Evolutionary conservation across 1,140 invertebrate species (phyloP).

Genomic region (Penaeus chinensis): DNA sequence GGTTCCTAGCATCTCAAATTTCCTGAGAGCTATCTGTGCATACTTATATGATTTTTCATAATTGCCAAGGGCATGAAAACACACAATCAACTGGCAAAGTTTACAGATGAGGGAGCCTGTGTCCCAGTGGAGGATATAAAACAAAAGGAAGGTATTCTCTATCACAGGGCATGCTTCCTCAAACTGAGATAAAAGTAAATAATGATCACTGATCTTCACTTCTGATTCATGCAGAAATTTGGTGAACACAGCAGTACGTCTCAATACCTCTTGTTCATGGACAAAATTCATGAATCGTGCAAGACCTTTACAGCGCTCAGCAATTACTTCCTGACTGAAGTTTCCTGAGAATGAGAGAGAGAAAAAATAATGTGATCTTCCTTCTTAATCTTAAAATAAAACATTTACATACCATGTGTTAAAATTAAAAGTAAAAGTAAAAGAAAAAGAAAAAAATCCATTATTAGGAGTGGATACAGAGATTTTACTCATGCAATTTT

Average conservation of each 20-base stretch:
- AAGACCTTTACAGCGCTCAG: constrained; percentile 45
- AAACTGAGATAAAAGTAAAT: constrained; percentile 47
- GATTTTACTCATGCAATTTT: too few species aligned
- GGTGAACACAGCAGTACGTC: constrained; percentile 51
- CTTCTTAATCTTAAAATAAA: too few species aligned
- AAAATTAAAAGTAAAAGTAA: neutral
- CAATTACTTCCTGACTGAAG: constrained; percentile 49
- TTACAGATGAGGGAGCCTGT: constrained; percentile 38
- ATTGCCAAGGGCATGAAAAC: constrained; percentile 31
- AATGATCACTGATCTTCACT: constrained; percentile 30
- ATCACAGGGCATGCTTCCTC: constrained; percentile 48
- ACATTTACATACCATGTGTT: neutral
- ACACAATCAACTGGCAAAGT: constrained; percentile 43
- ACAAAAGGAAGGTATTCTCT: constrained; percentile 40
- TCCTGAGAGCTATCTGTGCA: constrained; percentile 33
- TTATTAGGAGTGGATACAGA: too few species aligned
- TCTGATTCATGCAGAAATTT: constrained; percentile 43
- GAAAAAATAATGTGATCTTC: neutral
- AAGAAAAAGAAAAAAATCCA: neutral
- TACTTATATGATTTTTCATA: constrained; percentile 25
- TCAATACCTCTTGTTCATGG: constrained; percentile 35
- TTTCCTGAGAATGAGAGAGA: constrained; percentile 29
- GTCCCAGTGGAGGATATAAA: constrained; percentile 43
- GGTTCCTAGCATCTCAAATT: constrained; percentile 36
- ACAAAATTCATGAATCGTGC: constrained; percentile 52